Evolutionary conservation across 2,797 vertebrate genomes (phyloP), one percentile per base, ranked within the genome.

Genomic region (Sebastes diploproa): DNA sequence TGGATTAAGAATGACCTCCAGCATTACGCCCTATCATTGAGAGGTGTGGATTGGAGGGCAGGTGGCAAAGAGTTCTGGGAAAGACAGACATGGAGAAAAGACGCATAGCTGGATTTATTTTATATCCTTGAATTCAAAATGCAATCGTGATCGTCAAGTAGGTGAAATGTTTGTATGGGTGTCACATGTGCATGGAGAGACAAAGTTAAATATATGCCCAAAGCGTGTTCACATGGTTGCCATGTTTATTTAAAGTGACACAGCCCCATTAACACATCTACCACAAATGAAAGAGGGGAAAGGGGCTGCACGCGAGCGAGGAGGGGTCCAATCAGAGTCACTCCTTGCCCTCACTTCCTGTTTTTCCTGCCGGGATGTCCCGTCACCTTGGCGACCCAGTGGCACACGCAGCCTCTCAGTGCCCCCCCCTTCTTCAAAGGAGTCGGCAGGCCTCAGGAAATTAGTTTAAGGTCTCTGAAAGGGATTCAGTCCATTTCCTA

Each of bases 301-400:
- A 86, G 91, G 78, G 80, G 83, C 63, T 23, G 86, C 84, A 80
- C 66, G 72, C 91, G 77, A 95, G 91, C 67, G 68, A 89, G 89
- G 94, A 91, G 91, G 88, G 89, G 90, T 92, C 93, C 91, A 95
- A 95, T 96, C 95, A 96, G 91, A 91, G 89, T 86, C 77, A 58
- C 86, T 91, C 90, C 88, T 92, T 88, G 89, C 80, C 85, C 93
- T 79, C 88, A 78, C 90, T 96, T 96, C 96, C 95, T 96, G 95
- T 96, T 96, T 94, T 95, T 95, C 83, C 85, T 88, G 74, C 27
- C 86, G 81, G 91, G 94, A 91, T 89, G 93, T 95, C 94, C 92
- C 86, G 76, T 95, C 88, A 89, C 92, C 86, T 82, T 86, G 91
- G 90, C 87, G 89, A 92, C 93, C 91, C 88, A 82, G 85, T 89